Percentiles rank a stretch among this genome's conserved stretches.
Evolutionary conservation across 2,797 vertebrate species (phyloP).

Genomic region (Phalloptychus januarius): DNA sequence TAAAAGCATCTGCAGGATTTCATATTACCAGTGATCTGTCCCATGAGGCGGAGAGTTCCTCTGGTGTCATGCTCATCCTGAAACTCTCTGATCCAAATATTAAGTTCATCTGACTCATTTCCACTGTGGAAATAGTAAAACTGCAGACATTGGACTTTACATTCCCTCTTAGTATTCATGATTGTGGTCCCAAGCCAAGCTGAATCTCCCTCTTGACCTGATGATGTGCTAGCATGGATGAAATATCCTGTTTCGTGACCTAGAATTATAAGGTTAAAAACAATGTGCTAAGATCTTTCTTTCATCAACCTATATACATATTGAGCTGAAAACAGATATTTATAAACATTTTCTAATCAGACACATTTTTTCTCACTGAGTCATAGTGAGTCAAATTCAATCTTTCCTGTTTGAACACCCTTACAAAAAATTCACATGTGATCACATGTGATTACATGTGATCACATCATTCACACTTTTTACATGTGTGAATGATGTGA

Average conservation of each 20-base stretch:
- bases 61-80: constrained; percentile 24
- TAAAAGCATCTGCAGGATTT: background rate
- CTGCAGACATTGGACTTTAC: constrained; percentile 85
- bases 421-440: no score
- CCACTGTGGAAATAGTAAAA: constrained; percentile 88
- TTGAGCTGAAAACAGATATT: background rate
- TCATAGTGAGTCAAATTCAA: background rate
- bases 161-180: constrained; percentile 79
- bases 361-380: background rate
- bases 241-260: constrained; percentile 75
- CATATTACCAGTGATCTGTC: constrained; percentile 54
- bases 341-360: background rate
- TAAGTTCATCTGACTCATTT: constrained; percentile 71
- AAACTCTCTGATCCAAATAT: constrained; percentile 85
- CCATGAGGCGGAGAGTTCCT: constrained; percentile 38
- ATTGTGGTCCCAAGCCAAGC: constrained; percentile 80
- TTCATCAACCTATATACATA: background rate
- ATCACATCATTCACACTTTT: no score
- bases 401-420: background rate
- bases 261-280: constrained; percentile 7
- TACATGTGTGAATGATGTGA: no score
- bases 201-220: constrained; percentile 54
- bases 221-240: constrained; percentile 83
- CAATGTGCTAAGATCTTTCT: no score
- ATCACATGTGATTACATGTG: no score